These are phyloP conservation scores for Galerucella pusilla DNA, from an alignment of 2,888 invertebrate species.

Conservation along the genomic window DNA sequence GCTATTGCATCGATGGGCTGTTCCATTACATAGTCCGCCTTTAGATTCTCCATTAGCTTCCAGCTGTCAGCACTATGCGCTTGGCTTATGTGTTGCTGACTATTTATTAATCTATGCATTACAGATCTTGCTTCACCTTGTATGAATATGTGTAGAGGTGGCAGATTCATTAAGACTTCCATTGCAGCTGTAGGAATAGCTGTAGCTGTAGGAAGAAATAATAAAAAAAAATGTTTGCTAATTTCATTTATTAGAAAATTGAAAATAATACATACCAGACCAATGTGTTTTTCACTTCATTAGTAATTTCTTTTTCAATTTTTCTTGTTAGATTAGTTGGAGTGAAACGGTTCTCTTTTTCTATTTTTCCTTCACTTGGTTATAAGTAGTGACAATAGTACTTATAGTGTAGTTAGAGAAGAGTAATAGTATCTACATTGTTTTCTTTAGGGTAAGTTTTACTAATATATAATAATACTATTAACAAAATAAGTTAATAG, in stretches of 20 bases:
- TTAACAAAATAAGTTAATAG: slow-evolving; percentile 35
- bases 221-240: neutral
- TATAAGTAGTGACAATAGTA: slow-evolving; percentile 44
- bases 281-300: neutral
- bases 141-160: no score
- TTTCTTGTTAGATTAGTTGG: slow-evolving; percentile 27
- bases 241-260: no score
- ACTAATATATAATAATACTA: slow-evolving; percentile 42
- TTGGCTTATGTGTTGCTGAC: no score
- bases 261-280: no score
- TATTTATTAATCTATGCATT: no score
- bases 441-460: slow-evolving; percentile 53
- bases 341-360: slow-evolving; percentile 30
- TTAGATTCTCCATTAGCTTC: no score
- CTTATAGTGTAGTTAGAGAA: slow-evolving; percentile 52
- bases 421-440: slow-evolving; percentile 37
- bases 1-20: no score
- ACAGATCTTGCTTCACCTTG: no score
- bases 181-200: no score
- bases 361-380: slow-evolving; percentile 13
- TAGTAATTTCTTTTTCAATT: neutral
- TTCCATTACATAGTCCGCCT: no score
- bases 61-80: no score
- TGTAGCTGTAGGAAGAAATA: neutral
- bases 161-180: no score